Percentiles rank a stretch among this genome's conserved stretches.
phyloP scores from a whole-genome alignment of 1,140 invertebrate species.

The Temnothorax curvispinosus region DNA sequence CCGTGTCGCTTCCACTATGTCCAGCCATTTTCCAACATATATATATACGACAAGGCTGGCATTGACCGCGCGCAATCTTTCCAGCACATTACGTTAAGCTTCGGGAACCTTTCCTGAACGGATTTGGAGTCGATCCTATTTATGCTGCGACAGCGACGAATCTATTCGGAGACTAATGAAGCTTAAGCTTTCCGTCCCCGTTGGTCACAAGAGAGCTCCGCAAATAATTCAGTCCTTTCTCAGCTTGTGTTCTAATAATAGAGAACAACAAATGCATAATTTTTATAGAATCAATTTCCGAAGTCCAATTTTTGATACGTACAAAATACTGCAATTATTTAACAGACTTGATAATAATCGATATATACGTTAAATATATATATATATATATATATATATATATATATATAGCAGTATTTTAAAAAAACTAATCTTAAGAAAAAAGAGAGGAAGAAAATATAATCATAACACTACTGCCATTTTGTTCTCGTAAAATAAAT shows the following conservation, averaged over 20 bases:
- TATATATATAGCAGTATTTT: neutral
- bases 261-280: neutral
- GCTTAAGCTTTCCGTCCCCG: neutral
- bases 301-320: neutral
- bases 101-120: conserved; percentile 16
- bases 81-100: conserved; percentile 45
- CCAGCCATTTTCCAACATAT: conserved; percentile 12
- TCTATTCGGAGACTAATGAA: conserved; percentile 3
- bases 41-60: neutral
- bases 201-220: neutral
- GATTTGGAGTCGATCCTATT: conserved; percentile 24
- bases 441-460: neutral
- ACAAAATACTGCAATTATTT: neutral
- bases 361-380: neutral
- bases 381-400: no score
- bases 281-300: neutral
- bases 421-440: neutral
- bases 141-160: neutral
- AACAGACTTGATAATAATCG: neutral
- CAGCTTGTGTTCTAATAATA: neutral
- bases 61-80: conserved; percentile 48
- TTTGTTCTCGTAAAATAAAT: neutral
- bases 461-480: neutral
- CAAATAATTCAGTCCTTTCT: conserved; percentile 16
- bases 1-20: conserved; percentile 3